Evolutionary conservation across 2,888 invertebrate genomes (phyloP), one percentile per base, ranked within the genome.

Genomic region (Cylindroiulus punctatus): DNA sequence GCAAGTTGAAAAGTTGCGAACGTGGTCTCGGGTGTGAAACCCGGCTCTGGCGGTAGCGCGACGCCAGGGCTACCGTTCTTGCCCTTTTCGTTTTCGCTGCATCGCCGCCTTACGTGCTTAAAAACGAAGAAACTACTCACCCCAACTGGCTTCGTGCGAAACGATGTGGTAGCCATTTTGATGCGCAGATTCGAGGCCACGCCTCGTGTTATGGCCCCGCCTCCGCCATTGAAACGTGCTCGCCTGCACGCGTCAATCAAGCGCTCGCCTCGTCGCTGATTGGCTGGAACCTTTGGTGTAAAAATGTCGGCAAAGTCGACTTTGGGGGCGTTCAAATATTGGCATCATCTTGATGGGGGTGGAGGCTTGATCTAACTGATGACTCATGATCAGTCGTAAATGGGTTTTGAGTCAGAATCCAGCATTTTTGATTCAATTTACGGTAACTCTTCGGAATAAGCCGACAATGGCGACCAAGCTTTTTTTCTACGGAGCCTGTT

Each of bases 111-210:
- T 14, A 19, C 52, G 19, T 52, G 52, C 52, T 52, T 52, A 52
- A 52, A 52, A 52, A 52, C 19, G 52, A 52, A 19, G 52, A 14
- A 19, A 52, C 5, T 19, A 52, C 52, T 52, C 52, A 52, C 52
- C 52, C 52, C 52, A 52, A 52, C 52, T 52, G 52, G 19, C 5
- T 52, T 52, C 52, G 52, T 52, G 19, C 52, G 52, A 52, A 52
- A 52, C 19, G 52, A 52, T 17, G 52, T 52, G 52, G 52, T 52
- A 52, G 52, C 52, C 52, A 52, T 52, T 52, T 52, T 52, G 52
- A 52, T 52, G 52, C 52, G 52, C 52, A 52, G 19, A 52, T 19
- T 52, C 52, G 19, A n/a, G n/a, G n/a, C n/a, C n/a, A n/a, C n/a
- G n/a, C n/a, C n/a, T n/a, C n/a, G n/a, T n/a, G n/a, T n/a, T n/a